These are phyloP conservation scores for Formica aserva DNA, from an alignment of 2,888 invertebrate species.

Conservation along the genomic window DNA sequence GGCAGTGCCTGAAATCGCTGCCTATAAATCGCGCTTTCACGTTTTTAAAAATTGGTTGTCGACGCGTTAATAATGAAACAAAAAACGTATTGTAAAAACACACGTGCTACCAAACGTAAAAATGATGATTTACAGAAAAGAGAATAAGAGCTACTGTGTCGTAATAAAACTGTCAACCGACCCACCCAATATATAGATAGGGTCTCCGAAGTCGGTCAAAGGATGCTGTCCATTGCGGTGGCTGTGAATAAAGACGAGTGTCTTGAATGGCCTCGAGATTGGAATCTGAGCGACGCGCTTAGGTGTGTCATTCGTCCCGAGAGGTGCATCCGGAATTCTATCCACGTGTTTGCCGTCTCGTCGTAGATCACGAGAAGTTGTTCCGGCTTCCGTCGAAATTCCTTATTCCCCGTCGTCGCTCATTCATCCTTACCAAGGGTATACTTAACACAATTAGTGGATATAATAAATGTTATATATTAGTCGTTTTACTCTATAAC, in stretches of 20 bases:
- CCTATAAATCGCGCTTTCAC: constrained; percentile 20
- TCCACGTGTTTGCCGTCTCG: constrained; percentile 68
- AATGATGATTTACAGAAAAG: constrained; percentile 48
- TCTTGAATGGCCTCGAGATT: constrained; percentile 80
- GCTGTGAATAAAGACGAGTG: constrained; percentile 76
- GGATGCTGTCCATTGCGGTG: constrained; percentile 68
- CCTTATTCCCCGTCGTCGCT: constrained; percentile 23
- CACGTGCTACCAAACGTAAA: constrained; percentile 27
- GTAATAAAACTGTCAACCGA: constrained; percentile 55
- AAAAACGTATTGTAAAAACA: constrained; percentile 18
- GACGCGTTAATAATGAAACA: constrained; percentile 21
- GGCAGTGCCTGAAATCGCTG: constrained; percentile 4
- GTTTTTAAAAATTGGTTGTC: constrained; percentile 21
- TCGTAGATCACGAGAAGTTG: constrained; percentile 39
- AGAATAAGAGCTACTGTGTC: constrained; percentile 42
- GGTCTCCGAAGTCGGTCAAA: constrained; percentile 54
- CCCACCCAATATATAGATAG: constrained; percentile 37
- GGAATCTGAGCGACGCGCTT: constrained; percentile 79
- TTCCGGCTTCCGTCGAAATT: constrained; percentile 47
- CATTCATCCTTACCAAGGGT: neutral
- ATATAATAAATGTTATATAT: neutral
- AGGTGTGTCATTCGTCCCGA: constrained; percentile 79
- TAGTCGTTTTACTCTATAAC: neutral
- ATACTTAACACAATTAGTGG: neutral
- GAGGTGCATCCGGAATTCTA: constrained; percentile 79